Percentiles rank a stretch among this genome's conserved stretches.
phyloP scores from a whole-genome alignment of 2,113 vertebrate species.

The Hypanus sabinus region DNA sequence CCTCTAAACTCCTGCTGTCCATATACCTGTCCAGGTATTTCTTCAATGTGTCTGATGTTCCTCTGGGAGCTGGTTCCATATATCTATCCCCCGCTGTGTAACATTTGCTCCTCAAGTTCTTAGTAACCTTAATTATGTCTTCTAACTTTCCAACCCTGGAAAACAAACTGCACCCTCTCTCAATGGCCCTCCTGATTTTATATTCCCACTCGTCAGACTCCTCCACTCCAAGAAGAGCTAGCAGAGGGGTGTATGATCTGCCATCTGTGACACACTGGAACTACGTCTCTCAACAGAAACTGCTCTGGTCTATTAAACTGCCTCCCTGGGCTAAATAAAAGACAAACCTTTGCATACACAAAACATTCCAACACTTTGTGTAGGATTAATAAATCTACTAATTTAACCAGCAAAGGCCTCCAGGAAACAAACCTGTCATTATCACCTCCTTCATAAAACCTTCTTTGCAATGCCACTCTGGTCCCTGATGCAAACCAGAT shows the following conservation, averaged over 20 bases:
- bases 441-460: neutral
- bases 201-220: too few relatives aligned
- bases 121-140: too few relatives aligned
- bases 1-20: too few relatives aligned
- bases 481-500: neutral
- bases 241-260: neutral
- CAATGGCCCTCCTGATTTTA: too few relatives aligned
- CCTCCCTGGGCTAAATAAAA: neutral
- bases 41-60: too few relatives aligned
- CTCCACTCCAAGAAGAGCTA: neutral
- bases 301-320: neutral
- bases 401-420: neutral
- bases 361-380: neutral
- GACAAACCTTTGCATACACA: neutral
- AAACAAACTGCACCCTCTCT: too few relatives aligned
- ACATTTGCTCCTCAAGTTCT: too few relatives aligned
- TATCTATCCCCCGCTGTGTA: too few relatives aligned
- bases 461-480: neutral
- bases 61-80: too few relatives aligned
- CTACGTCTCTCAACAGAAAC: neutral
- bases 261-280: neutral
- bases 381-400: neutral
- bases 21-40: too few relatives aligned
- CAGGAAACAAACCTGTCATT: neutral
- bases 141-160: too few relatives aligned